phyloP scores from a whole-genome alignment of 2,797 vertebrate genomes.

The Oophaga sylvatica region DNA sequence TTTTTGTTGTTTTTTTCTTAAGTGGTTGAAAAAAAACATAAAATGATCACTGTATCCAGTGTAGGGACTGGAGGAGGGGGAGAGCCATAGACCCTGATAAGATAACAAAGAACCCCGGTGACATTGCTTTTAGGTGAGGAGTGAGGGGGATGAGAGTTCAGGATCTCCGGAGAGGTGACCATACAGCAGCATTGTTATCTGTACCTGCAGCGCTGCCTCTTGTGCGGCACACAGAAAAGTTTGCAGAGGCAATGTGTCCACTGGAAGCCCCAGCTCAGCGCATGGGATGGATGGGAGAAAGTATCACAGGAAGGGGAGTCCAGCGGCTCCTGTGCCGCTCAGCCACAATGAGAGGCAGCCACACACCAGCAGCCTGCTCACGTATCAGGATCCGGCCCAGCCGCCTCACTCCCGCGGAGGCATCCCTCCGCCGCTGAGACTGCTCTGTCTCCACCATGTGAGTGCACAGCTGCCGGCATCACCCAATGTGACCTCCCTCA shows the following conservation, averaged over 20 bases:
- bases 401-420: constrained; percentile 23
- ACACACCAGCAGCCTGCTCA: constrained; percentile 61
- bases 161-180: background rate
- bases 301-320: constrained; percentile 1
- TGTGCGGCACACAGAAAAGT: constrained; percentile 31
- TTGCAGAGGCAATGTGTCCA: constrained; percentile 24
- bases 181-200: background rate
- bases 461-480: constrained; percentile 58
- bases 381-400: constrained; percentile 39
- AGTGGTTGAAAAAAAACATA: background rate
- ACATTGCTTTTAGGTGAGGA: background rate
- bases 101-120: background rate
- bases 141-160: background rate
- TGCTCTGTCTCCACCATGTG: constrained; percentile 23
- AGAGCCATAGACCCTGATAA: background rate
- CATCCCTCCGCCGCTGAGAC: constrained; percentile 51
- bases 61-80: no score
- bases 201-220: constrained; percentile 44
- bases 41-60: background rate
- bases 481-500: constrained; percentile 57
- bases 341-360: constrained; percentile 56
- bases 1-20: background rate
- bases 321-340: constrained; percentile 28
- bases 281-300: background rate
- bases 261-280: background rate